A percentile compares a stretch with the other conserved stretches of the same genome.
Evolutionary conservation across 2,113 vertebrate species (phyloP).

Genomic region (Leptocoma aspasia): DNA sequence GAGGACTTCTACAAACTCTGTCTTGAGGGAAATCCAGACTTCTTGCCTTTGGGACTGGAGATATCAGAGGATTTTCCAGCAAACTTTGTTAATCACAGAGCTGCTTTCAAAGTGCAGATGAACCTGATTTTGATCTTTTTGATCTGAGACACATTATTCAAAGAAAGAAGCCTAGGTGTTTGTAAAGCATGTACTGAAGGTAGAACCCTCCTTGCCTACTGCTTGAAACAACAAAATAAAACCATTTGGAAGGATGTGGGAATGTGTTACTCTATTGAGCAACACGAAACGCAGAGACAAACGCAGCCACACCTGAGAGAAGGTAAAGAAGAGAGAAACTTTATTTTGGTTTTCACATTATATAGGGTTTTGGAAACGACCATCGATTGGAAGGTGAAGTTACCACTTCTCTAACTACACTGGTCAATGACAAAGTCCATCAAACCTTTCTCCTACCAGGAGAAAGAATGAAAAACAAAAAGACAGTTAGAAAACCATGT

Average conservation of each 20-base stretch:
- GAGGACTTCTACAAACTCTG: not conserved
- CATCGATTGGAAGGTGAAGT: too few species aligned
- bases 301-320: too few species aligned
- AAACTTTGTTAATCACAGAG: not conserved
- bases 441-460: too few species aligned
- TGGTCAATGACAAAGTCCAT: too few species aligned
- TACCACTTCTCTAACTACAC: too few species aligned
- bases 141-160: not conserved
- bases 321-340: too few species aligned
- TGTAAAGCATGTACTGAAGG: not conserved
- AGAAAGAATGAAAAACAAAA: too few species aligned
- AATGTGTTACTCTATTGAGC: too few species aligned
- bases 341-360: too few species aligned
- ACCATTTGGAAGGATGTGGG: not conserved
- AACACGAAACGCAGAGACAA: too few species aligned
- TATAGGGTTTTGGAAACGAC: too few species aligned
- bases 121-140: not conserved
- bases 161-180: not conserved
- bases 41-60: not conserved
- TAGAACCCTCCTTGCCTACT: not conserved
- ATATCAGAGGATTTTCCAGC: not conserved
- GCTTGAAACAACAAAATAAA: not conserved
- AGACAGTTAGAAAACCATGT: too few species aligned
- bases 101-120: not conserved
- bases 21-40: not conserved